Conservation (phyloP, 2,888 invertebrate species). For the Drosophila neonasuta region DNA sequence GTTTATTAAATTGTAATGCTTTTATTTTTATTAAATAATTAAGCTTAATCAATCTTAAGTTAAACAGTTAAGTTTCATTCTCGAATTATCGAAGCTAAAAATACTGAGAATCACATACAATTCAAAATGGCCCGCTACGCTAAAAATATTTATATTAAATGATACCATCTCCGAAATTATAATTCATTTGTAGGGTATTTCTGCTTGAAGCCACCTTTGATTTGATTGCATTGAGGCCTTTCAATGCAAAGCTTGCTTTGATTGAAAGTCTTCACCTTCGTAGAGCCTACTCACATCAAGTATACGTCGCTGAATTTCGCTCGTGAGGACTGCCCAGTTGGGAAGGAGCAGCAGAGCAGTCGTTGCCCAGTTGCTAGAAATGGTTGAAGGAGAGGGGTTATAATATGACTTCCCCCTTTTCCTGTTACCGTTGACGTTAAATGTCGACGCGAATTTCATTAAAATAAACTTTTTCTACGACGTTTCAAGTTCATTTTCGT, state of each 20-base stretch:
- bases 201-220: not conserved
- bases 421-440: conserved; percentile 55
- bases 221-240: not conserved
- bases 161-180: too few relatives aligned
- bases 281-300: conserved; percentile 16
- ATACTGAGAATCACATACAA: too few relatives aligned
- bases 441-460: conserved; percentile 77
- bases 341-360: not conserved
- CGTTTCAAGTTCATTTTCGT: conserved; percentile 73
- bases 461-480: conserved; percentile 76
- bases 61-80: too few relatives aligned
- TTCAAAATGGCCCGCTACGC: too few relatives aligned
- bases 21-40: too few relatives aligned
- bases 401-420: conserved; percentile 7
- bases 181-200: conserved; percentile 3
- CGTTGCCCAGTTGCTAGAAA: not conserved
- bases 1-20: too few relatives aligned
- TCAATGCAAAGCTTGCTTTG: conserved; percentile 23
- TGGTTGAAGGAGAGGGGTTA: not conserved
- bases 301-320: conserved; percentile 5
- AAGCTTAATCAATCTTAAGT: too few relatives aligned
- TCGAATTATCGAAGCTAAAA: too few relatives aligned
- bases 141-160: too few relatives aligned
- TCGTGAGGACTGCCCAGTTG: conserved; percentile 12
- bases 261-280: conserved; percentile 3